Evolutionary conservation across 1,140 invertebrate genomes (phyloP).

Genomic region (Tetranychus urticae): DNA sequence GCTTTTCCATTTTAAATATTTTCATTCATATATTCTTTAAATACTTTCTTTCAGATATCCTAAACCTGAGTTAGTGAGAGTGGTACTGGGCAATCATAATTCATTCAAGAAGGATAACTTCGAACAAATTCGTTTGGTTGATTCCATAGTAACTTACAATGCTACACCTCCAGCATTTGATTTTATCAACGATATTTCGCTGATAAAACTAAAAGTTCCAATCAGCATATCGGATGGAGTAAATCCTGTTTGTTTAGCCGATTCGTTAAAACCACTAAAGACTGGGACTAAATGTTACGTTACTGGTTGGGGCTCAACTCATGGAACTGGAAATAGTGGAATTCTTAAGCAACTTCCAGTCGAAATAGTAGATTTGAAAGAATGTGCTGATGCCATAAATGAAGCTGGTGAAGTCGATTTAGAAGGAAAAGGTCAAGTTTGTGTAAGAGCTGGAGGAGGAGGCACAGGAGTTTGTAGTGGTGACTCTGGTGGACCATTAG

Average conservation of each 20-base stretch:
- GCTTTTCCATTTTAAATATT: not conserved
- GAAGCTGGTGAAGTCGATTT: not conserved
- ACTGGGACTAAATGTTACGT: not conserved
- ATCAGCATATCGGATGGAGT: slow-evolving; percentile 25
- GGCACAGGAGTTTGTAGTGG: not conserved
- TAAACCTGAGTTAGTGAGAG: not conserved
- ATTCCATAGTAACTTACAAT: not conserved
- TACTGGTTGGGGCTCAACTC: slow-evolving; percentile 12
- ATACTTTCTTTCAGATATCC: slow-evolving; percentile 1
- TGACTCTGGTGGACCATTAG: not conserved
- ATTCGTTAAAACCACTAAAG: slow-evolving; percentile 10
- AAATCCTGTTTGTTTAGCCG: slow-evolving; percentile 19
- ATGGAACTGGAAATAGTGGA: slow-evolving; percentile 6
- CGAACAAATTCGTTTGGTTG: slow-evolving; percentile 12
- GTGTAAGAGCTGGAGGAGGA: not conserved
- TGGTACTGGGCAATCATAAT: not conserved
- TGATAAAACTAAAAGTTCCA: slow-evolving; percentile 29
- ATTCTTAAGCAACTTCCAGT: slow-evolving; percentile 11
- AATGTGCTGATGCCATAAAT: slow-evolving; percentile 3
- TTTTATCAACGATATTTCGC: slow-evolving; percentile 30
- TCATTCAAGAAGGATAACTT: slow-evolving; percentile 8
- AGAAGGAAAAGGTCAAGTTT: not conserved
- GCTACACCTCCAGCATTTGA: not conserved
- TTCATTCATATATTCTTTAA: slow-evolving; percentile 4
- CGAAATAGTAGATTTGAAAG: slow-evolving; percentile 6